Evolutionary conservation across 2,113 vertebrate genomes (phyloP), one percentile per base, ranked within the genome.

Genomic region (Tichodroma muraria): DNA sequence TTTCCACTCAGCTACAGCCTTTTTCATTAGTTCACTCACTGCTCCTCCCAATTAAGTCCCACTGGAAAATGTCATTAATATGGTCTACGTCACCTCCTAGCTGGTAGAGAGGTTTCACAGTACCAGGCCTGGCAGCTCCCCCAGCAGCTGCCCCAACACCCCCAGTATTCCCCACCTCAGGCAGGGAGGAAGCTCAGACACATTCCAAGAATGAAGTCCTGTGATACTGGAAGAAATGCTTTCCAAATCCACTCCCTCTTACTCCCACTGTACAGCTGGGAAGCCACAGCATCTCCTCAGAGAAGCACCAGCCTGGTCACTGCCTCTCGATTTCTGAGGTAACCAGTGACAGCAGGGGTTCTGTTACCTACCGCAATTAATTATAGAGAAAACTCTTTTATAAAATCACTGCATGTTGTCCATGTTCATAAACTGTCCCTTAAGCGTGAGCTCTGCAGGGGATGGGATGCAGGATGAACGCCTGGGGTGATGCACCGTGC

Each of bases 221-320:
- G 2, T 5, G 1, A n/a, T 0, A 0, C 33, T 13, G 42, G 27
- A 44, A 13, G 5, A 47, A 87, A 70, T 1, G 6, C 24, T 79
- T 75, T 31, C 20, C 40, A 45, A 28, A 59, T 28, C 11, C 45
- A 24, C 61, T 31, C 27, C 6, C 3, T 65, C 47, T 16, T 4
- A 4, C 4, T 76, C 16, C 71, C 33, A 11, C 7, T 18, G 59
- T 6, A 7, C 15, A 64, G 60, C 77, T 63, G 60, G 57, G 49
- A 59, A 64, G 59, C 31, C 57, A 2, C 70, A 42, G 40, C 23
- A 37, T 13, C 15, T 15, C 83, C 56, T 68, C 72, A 52, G 17
- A 68, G 53, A 37, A 44, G 45, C 72, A 33, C 25, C 63, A 76
- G 61, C 61, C 35, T 20, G 15, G 20, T 23, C 59, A 40, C n/a